phyloP scores from a whole-genome alignment of 2,888 invertebrate genomes.

The Sarcophaga caerulescens region DNA sequence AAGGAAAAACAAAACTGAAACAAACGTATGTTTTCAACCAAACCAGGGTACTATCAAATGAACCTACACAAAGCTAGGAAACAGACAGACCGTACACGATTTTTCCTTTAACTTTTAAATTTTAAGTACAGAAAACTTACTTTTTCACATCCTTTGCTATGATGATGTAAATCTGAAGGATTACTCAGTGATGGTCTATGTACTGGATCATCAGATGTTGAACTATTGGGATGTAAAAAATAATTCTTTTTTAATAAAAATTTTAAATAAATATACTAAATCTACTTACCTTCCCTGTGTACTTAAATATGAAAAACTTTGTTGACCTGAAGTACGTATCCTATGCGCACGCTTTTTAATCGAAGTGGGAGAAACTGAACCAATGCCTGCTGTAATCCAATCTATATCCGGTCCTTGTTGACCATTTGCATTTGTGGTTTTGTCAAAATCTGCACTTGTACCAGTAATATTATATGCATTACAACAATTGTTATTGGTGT shows the following conservation, averaged over 20 bases:
- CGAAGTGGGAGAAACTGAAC: conserved; percentile 83
- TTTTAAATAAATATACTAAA: background rate
- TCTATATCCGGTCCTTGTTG: conserved; percentile 87
- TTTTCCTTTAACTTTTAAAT: too few relatives aligned
- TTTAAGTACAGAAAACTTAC: conserved; percentile 40
- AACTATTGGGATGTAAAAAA: conserved; percentile 2
- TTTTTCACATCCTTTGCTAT: conserved; percentile 39
- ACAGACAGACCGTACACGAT: too few relatives aligned
- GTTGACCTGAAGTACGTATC: conserved; percentile 67
- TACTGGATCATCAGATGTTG: conserved; percentile 33
- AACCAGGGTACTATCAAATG: too few relatives aligned
- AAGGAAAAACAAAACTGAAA: too few relatives aligned
- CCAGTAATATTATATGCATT: background rate
- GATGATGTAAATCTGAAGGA: conserved; percentile 28
- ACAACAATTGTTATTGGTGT: conserved; percentile 10
- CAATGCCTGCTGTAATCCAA: conserved; percentile 87
- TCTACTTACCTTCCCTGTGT: conserved; percentile 38
- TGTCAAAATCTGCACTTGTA: conserved; percentile 53
- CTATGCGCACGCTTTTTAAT: conserved; percentile 76
- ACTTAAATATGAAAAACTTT: conserved; percentile 69
- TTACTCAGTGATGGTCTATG: conserved; percentile 29
- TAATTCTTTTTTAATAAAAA: background rate
- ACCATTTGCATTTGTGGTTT: conserved; percentile 39
- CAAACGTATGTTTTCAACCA: too few relatives aligned
- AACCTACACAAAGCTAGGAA: too few relatives aligned